phyloP scores from a whole-genome alignment of 2,113 vertebrate genomes.

The Gymnobelideus leadbeateri region DNA sequence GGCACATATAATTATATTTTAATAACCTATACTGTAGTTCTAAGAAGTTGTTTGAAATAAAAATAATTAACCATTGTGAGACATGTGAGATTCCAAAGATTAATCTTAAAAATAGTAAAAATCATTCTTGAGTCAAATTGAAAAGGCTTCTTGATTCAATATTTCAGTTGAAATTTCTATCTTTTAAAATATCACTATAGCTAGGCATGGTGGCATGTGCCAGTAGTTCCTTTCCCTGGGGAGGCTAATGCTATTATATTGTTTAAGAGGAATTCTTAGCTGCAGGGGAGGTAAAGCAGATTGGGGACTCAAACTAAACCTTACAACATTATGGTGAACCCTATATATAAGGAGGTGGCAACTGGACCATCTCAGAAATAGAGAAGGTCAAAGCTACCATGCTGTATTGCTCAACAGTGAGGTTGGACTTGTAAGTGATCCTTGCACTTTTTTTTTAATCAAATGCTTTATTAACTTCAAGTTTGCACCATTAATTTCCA shows the following conservation, averaged over 20 bases:
- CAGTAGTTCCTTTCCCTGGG: background rate
- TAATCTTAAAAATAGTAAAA: slow-evolving; percentile 27
- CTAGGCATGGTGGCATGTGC: background rate
- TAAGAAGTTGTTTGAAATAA: background rate
- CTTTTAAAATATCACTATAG: background rate
- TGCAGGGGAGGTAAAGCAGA: background rate
- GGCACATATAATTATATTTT: background rate
- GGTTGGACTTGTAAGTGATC: background rate
- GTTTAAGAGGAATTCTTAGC: background rate
- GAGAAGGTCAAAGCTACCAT: background rate
- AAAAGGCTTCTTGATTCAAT: background rate
- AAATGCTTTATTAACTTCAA: too few species aligned
- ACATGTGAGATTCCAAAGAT: background rate
- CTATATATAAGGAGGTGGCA: background rate
- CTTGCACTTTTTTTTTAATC: background rate
- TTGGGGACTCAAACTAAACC: background rate
- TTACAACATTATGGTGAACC: background rate
- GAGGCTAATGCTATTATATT: background rate
- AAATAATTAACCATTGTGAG: slow-evolving; percentile 9
- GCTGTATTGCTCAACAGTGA: background rate
- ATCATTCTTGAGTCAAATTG: background rate
- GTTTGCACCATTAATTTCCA: too few species aligned
- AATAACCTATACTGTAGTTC: background rate
- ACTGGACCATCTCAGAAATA: background rate
- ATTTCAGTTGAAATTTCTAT: background rate